Evolutionary conservation across 2,888 invertebrate species (phyloP).

Genomic region (Ethmia dodecea): DNA sequence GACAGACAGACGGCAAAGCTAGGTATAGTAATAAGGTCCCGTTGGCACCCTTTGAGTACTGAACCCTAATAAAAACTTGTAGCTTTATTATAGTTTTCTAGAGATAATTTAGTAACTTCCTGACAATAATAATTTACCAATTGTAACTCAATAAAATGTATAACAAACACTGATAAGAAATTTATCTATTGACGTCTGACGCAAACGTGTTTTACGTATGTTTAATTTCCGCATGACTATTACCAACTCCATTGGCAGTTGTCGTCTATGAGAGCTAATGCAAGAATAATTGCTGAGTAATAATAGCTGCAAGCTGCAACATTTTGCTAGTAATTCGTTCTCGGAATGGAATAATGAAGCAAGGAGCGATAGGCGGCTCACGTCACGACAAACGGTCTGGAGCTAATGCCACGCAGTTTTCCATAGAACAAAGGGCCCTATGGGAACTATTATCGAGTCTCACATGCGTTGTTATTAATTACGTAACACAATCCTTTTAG

Average conservation of each 20-base stretch:
- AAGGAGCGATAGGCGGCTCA: conserved; percentile 36
- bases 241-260: conserved; percentile 3
- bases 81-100: no score
- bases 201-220: conserved; percentile 4
- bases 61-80: no score
- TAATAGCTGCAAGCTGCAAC: conserved; percentile 33
- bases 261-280: conserved; percentile 11
- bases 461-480: conserved; percentile 20
- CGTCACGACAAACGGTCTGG: conserved; percentile 33
- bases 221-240: conserved; percentile 14
- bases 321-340: conserved; percentile 38
- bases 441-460: conserved; percentile 35
- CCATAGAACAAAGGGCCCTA: conserved; percentile 37
- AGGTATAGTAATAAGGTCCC: no score
- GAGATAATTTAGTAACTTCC: no score
- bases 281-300: conserved; percentile 23
- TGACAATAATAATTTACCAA: no score
- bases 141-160: no score
- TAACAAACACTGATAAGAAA: conserved; percentile 2
- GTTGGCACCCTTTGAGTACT: no score
- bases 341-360: conserved; percentile 45
- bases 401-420: conserved; percentile 33
- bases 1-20: no score
- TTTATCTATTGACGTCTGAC: conserved; percentile 10
- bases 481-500: conserved; percentile 2